These are phyloP conservation scores for Nephrocerus scutellatus DNA, from an alignment of 2,888 invertebrate genomes.

Conservation along the genomic window DNA sequence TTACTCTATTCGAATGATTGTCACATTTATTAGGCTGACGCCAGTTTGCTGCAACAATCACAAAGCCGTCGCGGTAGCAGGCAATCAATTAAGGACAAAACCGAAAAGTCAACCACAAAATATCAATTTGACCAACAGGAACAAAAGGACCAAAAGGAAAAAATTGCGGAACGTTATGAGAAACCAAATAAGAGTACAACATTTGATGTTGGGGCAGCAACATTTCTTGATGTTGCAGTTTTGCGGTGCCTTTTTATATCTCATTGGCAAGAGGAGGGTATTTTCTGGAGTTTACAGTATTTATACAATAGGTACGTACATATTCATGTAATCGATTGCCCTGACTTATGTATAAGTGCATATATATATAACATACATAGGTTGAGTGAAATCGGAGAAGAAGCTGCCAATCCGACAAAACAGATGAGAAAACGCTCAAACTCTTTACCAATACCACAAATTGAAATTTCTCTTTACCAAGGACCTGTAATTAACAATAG, in stretches of 20 bases:
- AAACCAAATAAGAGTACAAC: conserved; percentile 58
- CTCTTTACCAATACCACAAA: conserved; percentile 88
- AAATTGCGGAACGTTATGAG: conserved; percentile 59
- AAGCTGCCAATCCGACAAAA: conserved; percentile 62
- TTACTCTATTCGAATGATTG: background rate
- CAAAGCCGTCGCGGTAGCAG: conserved; percentile 46
- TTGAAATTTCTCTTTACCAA: conserved; percentile 79
- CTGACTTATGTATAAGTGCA: background rate
- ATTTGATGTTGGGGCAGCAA: conserved; percentile 71
- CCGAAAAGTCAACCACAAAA: conserved; percentile 40
- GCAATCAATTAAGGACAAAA: conserved; percentile 39
- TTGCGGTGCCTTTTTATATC: conserved; percentile 90
- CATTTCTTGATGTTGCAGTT: conserved; percentile 94
- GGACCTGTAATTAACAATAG: conserved; percentile 55
- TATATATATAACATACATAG: conserved; percentile 47
- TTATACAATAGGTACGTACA: conserved; percentile 73
- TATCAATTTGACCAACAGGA: conserved; percentile 48
- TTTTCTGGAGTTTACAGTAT: conserved; percentile 94
- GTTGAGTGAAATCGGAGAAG: conserved; percentile 80
- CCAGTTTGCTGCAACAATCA: conserved; percentile 64
- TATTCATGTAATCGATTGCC: background rate
- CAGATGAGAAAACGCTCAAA: conserved; percentile 82
- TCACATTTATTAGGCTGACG: conserved; percentile 63
- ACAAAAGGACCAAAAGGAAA: conserved; percentile 40
- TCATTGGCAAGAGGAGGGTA: conserved; percentile 97